Evolutionary conservation across 2,797 vertebrate genomes (phyloP), one percentile per base, ranked within the genome.

Genomic region (Trachops cirrhosus): DNA sequence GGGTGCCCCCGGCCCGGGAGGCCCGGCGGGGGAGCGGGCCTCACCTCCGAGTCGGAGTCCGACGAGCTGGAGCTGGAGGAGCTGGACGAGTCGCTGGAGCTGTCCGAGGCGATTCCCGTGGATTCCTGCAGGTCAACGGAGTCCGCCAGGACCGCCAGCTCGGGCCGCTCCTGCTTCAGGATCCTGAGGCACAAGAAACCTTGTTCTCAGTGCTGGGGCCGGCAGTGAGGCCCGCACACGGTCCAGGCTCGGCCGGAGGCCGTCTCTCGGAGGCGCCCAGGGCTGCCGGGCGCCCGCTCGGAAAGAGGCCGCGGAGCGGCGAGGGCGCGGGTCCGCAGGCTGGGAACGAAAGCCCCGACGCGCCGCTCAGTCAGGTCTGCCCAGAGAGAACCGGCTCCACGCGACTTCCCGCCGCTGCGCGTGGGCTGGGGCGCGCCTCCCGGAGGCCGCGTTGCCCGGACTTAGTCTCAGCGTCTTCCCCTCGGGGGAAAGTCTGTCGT

Each of bases 111-210:
- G 32, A 99, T 99, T 78, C 99, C 99, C 0, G 99, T 99, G 1
- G 99, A 99, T 96, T 99, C 99, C 98, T 99, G 99, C 54, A 99
- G 98, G 96, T 99, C 99, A 85, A 99, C 99, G 1, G 99, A 98
- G 97, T 99, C 99, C 0, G 99, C 99, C 95, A 99, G 97, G 9
- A 98, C 98, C 0, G 99, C 99, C 97, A 99, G 37, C 87, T 99
- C 99, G 0, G 99, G 99, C 46, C 99, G 98, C 82, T 99, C 99
- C 97, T 99, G 99, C 97, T 99, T 99, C 94, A 99, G 88, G 84
- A 99, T 98, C 83, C 99, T 99, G 98, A 54, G 83, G 71, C 78
- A 79, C 59, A 89, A 87, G 82, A 92, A 11, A 48, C 0, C 3
- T 0, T 0, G 32, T 32, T 50, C n/a, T 94, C 83, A 91, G 87